These are phyloP conservation scores for Nymphalis io DNA, from an alignment of 1,140 invertebrate species.

Conservation along the genomic window DNA sequence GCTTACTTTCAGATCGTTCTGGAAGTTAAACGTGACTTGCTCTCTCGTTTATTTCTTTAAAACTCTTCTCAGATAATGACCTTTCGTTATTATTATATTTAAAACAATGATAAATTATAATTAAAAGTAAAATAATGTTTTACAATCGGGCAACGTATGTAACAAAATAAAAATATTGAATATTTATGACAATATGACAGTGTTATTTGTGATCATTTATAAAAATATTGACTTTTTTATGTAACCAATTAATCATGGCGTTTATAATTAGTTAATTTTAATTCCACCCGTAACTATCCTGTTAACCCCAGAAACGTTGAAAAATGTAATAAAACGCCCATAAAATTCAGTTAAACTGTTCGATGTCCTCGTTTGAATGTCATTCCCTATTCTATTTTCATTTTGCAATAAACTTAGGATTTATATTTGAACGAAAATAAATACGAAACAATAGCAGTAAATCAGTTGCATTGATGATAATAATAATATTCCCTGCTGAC, in stretches of 20 bases:
- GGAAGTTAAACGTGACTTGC: conserved; percentile 30
- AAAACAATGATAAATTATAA: neutral
- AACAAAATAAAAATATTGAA: too few relatives aligned
- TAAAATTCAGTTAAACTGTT: conserved; percentile 9
- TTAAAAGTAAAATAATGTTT: neutral
- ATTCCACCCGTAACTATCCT: too few relatives aligned
- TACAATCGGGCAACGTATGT: too few relatives aligned
- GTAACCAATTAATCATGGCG: neutral
- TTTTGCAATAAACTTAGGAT: conserved; percentile 11
- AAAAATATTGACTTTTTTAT: too few relatives aligned
- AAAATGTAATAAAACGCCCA: conserved; percentile 13
- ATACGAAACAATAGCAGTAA: conserved; percentile 43
- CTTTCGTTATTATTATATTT: conserved; percentile 19
- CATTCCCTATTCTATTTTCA: conserved; percentile 20
- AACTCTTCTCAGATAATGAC: conserved; percentile 19
- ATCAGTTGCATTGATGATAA: conserved; percentile 56
- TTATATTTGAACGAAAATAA: conserved; percentile 34
- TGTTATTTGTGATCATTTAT: too few relatives aligned
- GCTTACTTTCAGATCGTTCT: conserved; percentile 27
- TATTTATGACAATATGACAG: too few relatives aligned
- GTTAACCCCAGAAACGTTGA: neutral
- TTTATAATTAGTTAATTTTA: too few relatives aligned
- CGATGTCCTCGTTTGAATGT: neutral
- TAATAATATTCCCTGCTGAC: conserved; percentile 53
- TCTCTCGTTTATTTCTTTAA: conserved; percentile 31